Evolutionary conservation across 2,797 vertebrate species (phyloP), one percentile per base, ranked within the genome.

Genomic region (Trichosurus vulpecula): DNA sequence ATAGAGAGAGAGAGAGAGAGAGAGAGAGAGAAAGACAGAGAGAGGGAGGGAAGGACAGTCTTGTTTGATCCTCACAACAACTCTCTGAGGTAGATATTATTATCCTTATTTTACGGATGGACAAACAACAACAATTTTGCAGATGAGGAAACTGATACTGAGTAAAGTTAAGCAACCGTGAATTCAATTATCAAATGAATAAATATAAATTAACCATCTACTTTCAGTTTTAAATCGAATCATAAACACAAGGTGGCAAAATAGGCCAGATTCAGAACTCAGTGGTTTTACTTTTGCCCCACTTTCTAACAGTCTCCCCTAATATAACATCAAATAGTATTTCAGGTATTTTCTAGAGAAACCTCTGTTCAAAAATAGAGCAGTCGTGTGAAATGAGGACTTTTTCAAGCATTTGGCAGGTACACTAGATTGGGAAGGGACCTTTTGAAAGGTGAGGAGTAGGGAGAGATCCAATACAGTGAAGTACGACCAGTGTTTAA

Each of bases 321-420:
- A 55, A 51, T 52, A 12, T 47, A 47, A 27, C 41, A 27, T 81
- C 74, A 81, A 81, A 81, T 47, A 47, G 22, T 81, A 81, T 47
- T 47, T 81, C 74, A 81, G 22, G n/a, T 81, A 51, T 56, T 56
- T 31, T 57, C 56, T 58, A 56, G 61, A 74, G 54, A 93, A 94
- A 22, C 0, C 52, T 95, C 29, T 81, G 57, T 51, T 95, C 22
- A 35, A 25, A 61, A 90, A 61, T 89, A 58, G 55, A 66, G 29
- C n/a, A 90, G 31, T 29, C 52, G 52, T 2, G 16, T 47, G 95
- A 91, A 29, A 51, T 0, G 6, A 94, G 51, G 47, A 29, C 14
- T 90, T 95, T 58, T 35, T 92, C 14, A 92, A 57, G 47, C 54
- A 93, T 92, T 93, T 95, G 81, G 91, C 91, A 66, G 92, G 53